Percentiles rank a stretch among this genome's conserved stretches.
phyloP scores from a whole-genome alignment of 2,113 vertebrate genomes.

The Capra hircus region DNA sequence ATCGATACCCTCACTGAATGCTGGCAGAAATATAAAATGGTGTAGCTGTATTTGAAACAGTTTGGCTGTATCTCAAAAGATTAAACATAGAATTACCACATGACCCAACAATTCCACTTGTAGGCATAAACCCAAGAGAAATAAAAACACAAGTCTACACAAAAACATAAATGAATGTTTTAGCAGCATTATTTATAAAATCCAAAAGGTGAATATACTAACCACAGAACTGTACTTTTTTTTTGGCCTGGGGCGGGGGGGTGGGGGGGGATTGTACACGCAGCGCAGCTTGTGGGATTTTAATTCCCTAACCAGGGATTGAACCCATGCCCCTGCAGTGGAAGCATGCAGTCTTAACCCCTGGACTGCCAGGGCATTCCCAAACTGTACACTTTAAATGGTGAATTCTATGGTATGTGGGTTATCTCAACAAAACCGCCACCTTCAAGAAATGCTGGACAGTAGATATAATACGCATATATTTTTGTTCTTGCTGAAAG shows the following conservation, averaged over 20 bases:
- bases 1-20: neutral
- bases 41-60: neutral
- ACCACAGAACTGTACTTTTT: neutral
- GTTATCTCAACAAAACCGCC: neutral
- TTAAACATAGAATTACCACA: neutral
- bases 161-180: neutral
- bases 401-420: neutral
- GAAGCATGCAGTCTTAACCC: neutral
- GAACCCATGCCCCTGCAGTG: neutral
- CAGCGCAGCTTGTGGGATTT: neutral
- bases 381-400: neutral
- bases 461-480: neutral
- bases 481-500: neutral
- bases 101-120: neutral
- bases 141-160: neutral
- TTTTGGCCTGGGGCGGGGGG: neutral
- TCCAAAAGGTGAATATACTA: neutral
- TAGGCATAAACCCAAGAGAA: neutral
- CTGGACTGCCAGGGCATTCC: neutral
- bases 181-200: neutral
- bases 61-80: neutral
- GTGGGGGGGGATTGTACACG: fast-evolving
- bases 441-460: neutral
- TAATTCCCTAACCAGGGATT: neutral
- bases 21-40: neutral